A percentile compares a stretch with the other conserved stretches of the same genome.
phyloP scores from a whole-genome alignment of 2,113 vertebrate genomes.

The Eidolon helvum region DNA sequence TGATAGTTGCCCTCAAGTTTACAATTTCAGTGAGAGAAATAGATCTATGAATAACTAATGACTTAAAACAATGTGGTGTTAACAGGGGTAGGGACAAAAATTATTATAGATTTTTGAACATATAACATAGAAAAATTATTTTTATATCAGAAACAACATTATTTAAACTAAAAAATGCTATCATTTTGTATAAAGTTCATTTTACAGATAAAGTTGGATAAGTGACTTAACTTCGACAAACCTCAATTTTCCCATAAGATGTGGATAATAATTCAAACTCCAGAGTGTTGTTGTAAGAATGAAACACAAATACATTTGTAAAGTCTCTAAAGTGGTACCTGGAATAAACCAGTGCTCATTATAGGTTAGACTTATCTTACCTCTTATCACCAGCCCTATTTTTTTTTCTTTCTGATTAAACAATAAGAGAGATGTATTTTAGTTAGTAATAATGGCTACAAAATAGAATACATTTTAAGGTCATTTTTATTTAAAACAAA shows the following conservation, averaged over 20 bases:
- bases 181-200: neutral
- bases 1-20: neutral
- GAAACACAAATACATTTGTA: neutral
- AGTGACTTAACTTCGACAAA: neutral
- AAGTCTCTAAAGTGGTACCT: neutral
- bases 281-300: neutral
- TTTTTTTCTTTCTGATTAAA: neutral
- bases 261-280: neutral
- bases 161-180: neutral
- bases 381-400: neutral
- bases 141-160: conserved; percentile 4
- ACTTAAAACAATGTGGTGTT: neutral
- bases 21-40: neutral
- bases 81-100: neutral
- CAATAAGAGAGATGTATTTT: neutral
- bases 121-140: neutral
- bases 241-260: neutral
- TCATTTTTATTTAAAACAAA: neutral
- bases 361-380: neutral
- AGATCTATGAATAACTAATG: neutral
- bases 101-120: neutral
- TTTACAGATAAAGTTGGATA: neutral
- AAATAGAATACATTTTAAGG: neutral
- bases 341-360: neutral
- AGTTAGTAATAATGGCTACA: neutral